Base-by-base conservation (phyloP, 2,113 vertebrate species). In the Murina feae region DNA sequence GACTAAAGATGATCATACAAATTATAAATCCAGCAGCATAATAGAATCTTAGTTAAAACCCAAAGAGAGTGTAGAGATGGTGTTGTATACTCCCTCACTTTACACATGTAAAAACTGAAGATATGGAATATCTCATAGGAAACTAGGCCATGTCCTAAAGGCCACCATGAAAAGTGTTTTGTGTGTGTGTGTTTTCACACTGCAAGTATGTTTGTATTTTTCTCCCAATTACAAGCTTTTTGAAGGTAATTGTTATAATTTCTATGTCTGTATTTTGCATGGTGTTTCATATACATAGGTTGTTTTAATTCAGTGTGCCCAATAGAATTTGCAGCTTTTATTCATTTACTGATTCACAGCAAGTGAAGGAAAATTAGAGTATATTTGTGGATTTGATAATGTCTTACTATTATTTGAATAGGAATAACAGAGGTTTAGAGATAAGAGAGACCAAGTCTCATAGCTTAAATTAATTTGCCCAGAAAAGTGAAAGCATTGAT, bases 351-450 rank as follows among this genome's bases (percentile, higher is more conserved):
- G 32, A 83, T 47, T 79, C 28, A 63, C 1, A 82, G 39, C 23
- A 92, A 94, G 7, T 63, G 23, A 85, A 63, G 90, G 87, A 96
- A 95, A 87, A 30, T 80, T 75, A 90, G 9, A 37, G 14, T 86
- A 47, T 14, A 51, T 66, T 75, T 84, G 3, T 84, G 92, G 55
- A 51, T 47, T 96, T 80, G 11, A 23, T 86, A 81, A 66, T 89
- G 2, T 53, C 6, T 78, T 85, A 79, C n/a, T 84, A 84, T 44
- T 84, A 25, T 71, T 75, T 90, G 30, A 93, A 44, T 82, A 47
- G 69, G 30, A 83, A 91, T 74, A 93, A 74, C 42, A 4, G 42
- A 63, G 13, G 47, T 71, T 85, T 84, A 51, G 17, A 75, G 17
- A 87, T 80, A 44, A 21, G 35, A 95, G 25, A 7, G 7, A 4